A percentile compares a stretch with the other conserved stretches of the same genome.
Evolutionary conservation across 2,888 invertebrate genomes (phyloP).

Genomic region (Oscheius sp.): DNA sequence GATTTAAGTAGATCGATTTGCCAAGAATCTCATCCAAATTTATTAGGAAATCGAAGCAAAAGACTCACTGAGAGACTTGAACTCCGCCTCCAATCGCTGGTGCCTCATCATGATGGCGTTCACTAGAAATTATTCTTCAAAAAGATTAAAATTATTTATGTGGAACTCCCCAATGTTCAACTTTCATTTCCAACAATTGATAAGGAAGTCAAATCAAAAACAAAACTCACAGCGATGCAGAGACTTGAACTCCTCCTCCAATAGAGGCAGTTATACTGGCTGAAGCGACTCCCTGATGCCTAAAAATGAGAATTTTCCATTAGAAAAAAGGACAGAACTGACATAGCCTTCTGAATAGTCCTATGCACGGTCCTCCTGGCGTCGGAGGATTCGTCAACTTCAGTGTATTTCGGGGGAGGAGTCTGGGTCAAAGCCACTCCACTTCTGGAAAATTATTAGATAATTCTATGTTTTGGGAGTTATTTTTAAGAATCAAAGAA

Average conservation of each 20-base stretch:
- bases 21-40: no score
- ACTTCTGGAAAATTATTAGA: background rate
- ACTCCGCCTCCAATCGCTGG: no score
- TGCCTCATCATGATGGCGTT: no score
- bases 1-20: no score
- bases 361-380: constrained; percentile 23
- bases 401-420: background rate
- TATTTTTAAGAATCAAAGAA: no score
- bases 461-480: no score
- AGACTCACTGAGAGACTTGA: no score
- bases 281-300: background rate
- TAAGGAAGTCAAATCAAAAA: background rate
- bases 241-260: constrained; percentile 6
- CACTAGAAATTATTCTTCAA: no score
- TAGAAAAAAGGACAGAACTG: background rate
- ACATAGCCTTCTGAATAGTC: constrained; percentile 10
- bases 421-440: constrained; percentile 6
- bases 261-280: background rate
- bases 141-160: no score
- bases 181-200: no score
- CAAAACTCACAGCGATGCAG: background rate
- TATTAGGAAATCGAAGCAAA: no score
- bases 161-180: no score
- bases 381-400: constrained; percentile 15
- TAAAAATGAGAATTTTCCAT: background rate